phyloP scores from a whole-genome alignment of 2,797 vertebrate genomes.

The Mus spretus region DNA sequence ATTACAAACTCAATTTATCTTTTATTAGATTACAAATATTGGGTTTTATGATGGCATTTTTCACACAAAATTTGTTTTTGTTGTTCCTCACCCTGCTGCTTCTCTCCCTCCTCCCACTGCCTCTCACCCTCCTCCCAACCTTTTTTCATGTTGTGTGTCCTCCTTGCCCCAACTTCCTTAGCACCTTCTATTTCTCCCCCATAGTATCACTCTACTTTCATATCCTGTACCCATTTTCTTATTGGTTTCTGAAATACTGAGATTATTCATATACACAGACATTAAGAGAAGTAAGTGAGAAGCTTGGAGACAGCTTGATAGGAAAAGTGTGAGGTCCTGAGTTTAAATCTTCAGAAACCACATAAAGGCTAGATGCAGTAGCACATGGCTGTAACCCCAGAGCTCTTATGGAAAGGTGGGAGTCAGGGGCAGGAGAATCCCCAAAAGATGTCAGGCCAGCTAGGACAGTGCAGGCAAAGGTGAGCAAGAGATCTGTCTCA shows the following conservation, averaged over 20 bases:
- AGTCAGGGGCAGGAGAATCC: not conserved
- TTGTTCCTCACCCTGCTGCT: not conserved
- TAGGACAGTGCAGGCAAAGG: not conserved
- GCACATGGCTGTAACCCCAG: not conserved
- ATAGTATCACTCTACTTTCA: not conserved
- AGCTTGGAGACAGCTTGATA: not conserved
- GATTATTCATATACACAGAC: not conserved
- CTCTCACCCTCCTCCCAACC: not conserved
- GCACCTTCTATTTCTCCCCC: not conserved
- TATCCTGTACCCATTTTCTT: not conserved
- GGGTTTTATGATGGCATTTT: not conserved
- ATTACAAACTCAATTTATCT: not conserved
- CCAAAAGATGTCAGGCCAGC: not conserved
- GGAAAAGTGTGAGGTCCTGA: not conserved
- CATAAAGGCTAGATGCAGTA: not conserved
- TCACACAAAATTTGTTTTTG: not conserved
- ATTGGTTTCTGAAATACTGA: constrained; percentile 31
- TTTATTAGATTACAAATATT: not conserved
- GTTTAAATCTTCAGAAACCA: not conserved
- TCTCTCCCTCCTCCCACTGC: too few relatives aligned
- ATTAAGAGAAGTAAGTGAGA: not conserved
- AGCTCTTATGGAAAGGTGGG: not conserved
- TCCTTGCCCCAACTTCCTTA: not conserved
- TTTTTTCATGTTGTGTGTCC: not conserved
- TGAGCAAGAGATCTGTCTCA: not conserved